Conservation (phyloP, 1,140 invertebrate genomes). For the Trachymyrmex septentrionalis region DNA sequence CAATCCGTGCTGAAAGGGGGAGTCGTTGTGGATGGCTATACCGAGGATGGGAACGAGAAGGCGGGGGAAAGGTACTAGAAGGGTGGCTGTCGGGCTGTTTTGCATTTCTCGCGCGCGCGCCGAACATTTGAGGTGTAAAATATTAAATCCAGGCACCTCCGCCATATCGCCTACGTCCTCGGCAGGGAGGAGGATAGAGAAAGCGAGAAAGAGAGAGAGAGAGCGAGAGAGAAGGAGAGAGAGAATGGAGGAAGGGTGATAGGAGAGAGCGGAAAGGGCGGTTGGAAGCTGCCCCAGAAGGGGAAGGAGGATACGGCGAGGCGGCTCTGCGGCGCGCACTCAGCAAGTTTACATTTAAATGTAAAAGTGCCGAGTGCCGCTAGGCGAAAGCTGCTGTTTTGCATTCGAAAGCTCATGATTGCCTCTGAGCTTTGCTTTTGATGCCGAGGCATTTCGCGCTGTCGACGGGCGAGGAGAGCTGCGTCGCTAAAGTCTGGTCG, state of each 20-base stretch:
- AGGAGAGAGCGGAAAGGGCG: slow-evolving; percentile 36
- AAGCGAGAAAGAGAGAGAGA: not conserved
- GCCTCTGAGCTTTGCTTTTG: slow-evolving; percentile 87
- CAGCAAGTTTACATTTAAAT: slow-evolving; percentile 87
- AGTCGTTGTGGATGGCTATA: slow-evolving; percentile 58
- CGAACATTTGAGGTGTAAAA: slow-evolving; percentile 86
- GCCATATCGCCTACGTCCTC: slow-evolving; percentile 75
- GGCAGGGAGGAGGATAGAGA: slow-evolving; percentile 46
- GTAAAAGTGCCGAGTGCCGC: slow-evolving; percentile 85
- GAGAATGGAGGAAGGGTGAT: not conserved
- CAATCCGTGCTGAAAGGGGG: slow-evolving; percentile 81
- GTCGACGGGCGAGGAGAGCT: slow-evolving; percentile 65
- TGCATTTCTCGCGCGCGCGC: slow-evolving; percentile 82
- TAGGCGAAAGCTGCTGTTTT: slow-evolving; percentile 86
- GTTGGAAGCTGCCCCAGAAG: slow-evolving; percentile 61
- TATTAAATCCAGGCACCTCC: slow-evolving; percentile 84
- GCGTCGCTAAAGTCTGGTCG: slow-evolving; percentile 42
- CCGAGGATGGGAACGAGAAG: slow-evolving; percentile 9
- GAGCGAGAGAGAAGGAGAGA: slow-evolving; percentile 23
- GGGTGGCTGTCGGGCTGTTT: slow-evolving; percentile 78
- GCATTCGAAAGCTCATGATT: slow-evolving; percentile 87
- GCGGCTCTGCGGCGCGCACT: slow-evolving; percentile 79
- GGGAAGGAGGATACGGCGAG: slow-evolving; percentile 72
- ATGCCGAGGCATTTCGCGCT: slow-evolving; percentile 77
- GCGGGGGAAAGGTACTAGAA: slow-evolving; percentile 26